These are phyloP conservation scores for Apogon hyalosoma DNA, from an alignment of 2,797 vertebrate genomes.

Conservation along the genomic window DNA sequence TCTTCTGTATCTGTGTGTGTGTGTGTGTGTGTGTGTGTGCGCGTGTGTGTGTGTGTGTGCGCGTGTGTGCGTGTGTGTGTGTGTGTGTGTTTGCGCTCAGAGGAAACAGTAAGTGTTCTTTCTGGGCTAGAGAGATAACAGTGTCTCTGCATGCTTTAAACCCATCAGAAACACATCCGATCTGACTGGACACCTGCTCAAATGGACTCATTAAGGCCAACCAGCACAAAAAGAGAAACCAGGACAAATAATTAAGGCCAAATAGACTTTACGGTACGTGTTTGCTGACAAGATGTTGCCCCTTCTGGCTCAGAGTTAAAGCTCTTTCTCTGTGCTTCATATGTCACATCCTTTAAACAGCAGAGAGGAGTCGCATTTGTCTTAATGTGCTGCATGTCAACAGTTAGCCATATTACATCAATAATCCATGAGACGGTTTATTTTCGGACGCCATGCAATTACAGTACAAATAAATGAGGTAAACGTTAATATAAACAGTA, in stretches of 20 bases:
- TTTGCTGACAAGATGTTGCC: slow-evolving; percentile 5
- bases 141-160: slow-evolving; percentile 27
- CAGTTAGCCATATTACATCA: background rate
- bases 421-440: slow-evolving; percentile 15
- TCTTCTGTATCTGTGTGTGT: background rate
- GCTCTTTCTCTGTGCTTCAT: background rate
- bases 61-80: background rate
- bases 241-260: background rate
- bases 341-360: background rate
- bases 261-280: background rate
- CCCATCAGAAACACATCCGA: slow-evolving; percentile 18
- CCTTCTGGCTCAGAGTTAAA: background rate
- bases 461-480: slow-evolving; percentile 11
- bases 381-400: background rate
- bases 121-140: slow-evolving; percentile 39
- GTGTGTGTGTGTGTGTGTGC: background rate
- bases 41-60: background rate
- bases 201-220: slow-evolving; percentile 19
- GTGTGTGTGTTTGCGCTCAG: background rate
- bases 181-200: slow-evolving; percentile 5
- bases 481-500: slow-evolving; percentile 1
- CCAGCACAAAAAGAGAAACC: background rate
- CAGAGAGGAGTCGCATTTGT: slow-evolving; percentile 9
- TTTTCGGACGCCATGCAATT: slow-evolving; percentile 4
- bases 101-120: slow-evolving; percentile 31